These are phyloP conservation scores for Atta colombica DNA, from an alignment of 1,140 invertebrate species.

Conservation along the genomic window DNA sequence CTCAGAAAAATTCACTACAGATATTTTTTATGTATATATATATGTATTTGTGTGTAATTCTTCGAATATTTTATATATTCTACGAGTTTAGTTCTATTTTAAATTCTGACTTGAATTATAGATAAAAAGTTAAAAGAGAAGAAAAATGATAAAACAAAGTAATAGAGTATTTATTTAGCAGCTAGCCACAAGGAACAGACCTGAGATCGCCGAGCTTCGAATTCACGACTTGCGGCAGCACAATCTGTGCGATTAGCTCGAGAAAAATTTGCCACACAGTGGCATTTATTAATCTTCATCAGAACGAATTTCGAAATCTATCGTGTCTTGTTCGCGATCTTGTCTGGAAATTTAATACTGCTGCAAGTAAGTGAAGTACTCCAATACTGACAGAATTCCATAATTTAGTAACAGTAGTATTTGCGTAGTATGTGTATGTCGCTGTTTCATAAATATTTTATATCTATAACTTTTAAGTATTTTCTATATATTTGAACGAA, in stretches of 20 bases:
- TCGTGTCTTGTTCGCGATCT: neutral
- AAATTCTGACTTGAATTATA: neutral
- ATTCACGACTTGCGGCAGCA: constrained; percentile 14
- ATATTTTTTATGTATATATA: too few species aligned
- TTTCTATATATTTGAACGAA: neutral
- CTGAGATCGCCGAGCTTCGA: neutral
- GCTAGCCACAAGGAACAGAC: neutral
- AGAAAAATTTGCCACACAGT: neutral
- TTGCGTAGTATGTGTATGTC: neutral
- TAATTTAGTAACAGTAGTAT: neutral
- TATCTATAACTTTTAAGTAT: neutral
- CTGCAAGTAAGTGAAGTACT: constrained; percentile 12
- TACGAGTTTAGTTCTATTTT: neutral
- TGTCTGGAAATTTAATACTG: neutral
- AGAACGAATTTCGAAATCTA: neutral
- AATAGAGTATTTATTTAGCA: too few species aligned
- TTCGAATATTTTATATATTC: too few species aligned
- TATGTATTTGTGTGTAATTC: too few species aligned
- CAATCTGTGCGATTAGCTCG: neutral
- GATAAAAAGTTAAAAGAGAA: neutral
- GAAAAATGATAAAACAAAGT: neutral
- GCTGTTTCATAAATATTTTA: too few species aligned
- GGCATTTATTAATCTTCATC: neutral
- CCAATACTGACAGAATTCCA: neutral
- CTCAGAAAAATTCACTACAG: too few species aligned